These are phyloP conservation scores for Meda fulgida DNA, from an alignment of 2,797 vertebrate species.

Conservation along the genomic window DNA sequence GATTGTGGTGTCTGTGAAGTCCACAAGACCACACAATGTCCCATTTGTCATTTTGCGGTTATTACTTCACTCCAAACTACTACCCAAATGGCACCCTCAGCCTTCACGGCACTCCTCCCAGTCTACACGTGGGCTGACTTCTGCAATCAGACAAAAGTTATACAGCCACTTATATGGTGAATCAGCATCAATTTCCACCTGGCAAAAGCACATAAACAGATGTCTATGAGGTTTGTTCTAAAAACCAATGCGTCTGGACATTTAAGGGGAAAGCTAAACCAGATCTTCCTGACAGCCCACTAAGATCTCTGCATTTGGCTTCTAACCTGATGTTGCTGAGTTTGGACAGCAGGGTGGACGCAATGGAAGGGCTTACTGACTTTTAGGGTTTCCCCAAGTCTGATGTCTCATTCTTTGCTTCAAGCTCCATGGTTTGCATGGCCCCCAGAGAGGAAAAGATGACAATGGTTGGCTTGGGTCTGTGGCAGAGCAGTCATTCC, in stretches of 20 bases:
- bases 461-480: constrained; percentile 46
- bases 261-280: constrained; percentile 10
- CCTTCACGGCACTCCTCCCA: neutral
- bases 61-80: neutral
- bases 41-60: constrained; percentile 10
- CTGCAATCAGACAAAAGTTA: neutral
- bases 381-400: constrained; percentile 33
- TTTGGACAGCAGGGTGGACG: neutral
- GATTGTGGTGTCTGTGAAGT: neutral
- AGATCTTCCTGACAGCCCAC: constrained; percentile 23
- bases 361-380: neutral
- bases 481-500: constrained; percentile 31
- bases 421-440: constrained; percentile 27
- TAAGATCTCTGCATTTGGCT: constrained; percentile 15
- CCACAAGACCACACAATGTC: neutral
- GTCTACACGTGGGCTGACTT: constrained; percentile 8
- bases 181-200: constrained; percentile 21
- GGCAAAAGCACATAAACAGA: neutral
- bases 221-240: constrained; percentile 19
- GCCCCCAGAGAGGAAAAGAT: constrained; percentile 40
- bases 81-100: neutral
- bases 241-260: neutral
- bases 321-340: constrained; percentile 10
- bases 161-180: neutral
- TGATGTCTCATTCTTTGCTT: neutral